Percentiles rank a stretch among this genome's conserved stretches.
Evolutionary conservation across 2,113 vertebrate species (phyloP).

Genomic region (Lampris megalopsis): DNA sequence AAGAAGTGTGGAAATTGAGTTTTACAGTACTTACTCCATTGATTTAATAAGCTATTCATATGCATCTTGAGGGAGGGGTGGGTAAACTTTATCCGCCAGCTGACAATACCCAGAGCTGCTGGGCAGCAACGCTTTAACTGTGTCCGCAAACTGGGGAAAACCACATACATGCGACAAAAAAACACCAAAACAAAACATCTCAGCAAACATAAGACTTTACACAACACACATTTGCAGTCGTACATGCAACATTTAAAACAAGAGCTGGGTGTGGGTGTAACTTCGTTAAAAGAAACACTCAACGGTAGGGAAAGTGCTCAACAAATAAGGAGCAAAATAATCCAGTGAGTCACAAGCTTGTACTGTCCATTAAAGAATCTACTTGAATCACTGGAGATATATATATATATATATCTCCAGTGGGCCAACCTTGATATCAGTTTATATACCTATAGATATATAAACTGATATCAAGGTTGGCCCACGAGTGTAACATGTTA

Average conservation of each 20-base stretch:
- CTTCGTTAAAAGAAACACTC: no score
- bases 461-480: background rate
- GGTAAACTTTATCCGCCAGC: slow-evolving; percentile 39
- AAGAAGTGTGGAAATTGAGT: slow-evolving; percentile 3
- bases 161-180: slow-evolving; percentile 68
- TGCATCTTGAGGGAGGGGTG: slow-evolving; percentile 76
- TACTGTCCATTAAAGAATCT: no score
- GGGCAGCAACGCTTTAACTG: slow-evolving; percentile 28
- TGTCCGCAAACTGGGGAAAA: slow-evolving; percentile 70
- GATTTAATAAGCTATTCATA: slow-evolving; percentile 83
- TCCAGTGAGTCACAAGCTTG: no score
- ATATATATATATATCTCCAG: no score
- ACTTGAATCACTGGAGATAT: no score
- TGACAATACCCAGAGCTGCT: slow-evolving; percentile 54
- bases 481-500: background rate
- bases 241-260: slow-evolving; percentile 17
- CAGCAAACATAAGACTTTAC: slow-evolving; percentile 33
- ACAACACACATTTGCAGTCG: slow-evolving; percentile 11
- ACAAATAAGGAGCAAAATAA: no score
- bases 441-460: background rate
- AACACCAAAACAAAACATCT: slow-evolving; percentile 48
- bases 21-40: slow-evolving; percentile 81
- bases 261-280: background rate
- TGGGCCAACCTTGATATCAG: no score
- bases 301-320: no score